A percentile compares a stretch with the other conserved stretches of the same genome.
phyloP scores from a whole-genome alignment of 2,113 vertebrate genomes.

The Ceyx melanurus region DNA sequence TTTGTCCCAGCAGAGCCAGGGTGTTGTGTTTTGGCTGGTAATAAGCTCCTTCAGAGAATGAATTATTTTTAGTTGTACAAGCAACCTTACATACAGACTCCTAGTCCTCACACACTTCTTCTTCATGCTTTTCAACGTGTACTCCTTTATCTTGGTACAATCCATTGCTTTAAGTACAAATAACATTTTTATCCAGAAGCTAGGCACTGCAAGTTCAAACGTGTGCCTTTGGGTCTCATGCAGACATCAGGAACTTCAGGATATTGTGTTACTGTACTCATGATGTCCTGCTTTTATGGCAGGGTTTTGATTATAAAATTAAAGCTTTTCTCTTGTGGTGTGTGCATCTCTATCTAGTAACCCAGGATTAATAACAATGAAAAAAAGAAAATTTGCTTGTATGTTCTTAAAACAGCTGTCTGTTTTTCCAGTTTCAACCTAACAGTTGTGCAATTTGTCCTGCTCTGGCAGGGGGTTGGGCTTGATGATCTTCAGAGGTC shows the following conservation, averaged over 20 bases:
- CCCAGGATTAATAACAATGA: neutral
- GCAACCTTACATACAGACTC: neutral
- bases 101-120: neutral
- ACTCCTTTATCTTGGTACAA: neutral
- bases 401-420: neutral
- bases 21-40: neutral
- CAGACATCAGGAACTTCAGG: neutral
- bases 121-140: neutral
- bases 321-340: neutral
- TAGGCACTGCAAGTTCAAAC: neutral
- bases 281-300: neutral
- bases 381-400: neutral
- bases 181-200: neutral
- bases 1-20: neutral
- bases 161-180: neutral
- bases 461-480: too few species aligned
- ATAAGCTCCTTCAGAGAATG: neutral
- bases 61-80: constrained; percentile 3
- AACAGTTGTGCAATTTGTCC: neutral
- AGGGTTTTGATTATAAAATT: neutral
- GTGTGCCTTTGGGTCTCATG: neutral
- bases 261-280: neutral
- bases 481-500: too few species aligned
- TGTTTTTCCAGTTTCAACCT: neutral
- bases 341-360: neutral